Base-by-base conservation (phyloP, 2,113 vertebrate species). In the Epinephelus lanceolatus region DNA sequence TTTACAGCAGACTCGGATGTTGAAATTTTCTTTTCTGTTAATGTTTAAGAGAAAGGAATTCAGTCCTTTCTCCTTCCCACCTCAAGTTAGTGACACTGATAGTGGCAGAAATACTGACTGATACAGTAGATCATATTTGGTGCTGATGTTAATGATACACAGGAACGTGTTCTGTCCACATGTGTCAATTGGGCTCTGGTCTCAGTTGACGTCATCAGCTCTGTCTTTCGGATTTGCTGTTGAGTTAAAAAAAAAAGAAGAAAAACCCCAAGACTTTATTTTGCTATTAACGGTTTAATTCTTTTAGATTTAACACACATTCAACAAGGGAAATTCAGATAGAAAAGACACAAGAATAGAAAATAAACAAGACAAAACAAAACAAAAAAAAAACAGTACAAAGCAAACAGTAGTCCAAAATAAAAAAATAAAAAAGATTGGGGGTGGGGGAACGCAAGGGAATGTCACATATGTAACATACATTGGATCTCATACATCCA, bases 1-100 rank as follows among this genome's bases (percentile, higher is more conserved):
- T 78, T 81, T 60, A 67, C 52, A 25, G 17, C 0, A 3, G 8
- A 40, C 30, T 47, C 33, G 6, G 1, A 42, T 63, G 27, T 7
- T 12, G 56, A 81, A 66, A 75, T 0, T 10, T 2, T 37, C 25
- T 47, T 42, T 59, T 11, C 40, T 63, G 74, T 84, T 72, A 79
- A 85, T 69, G 45, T 25, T 62, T 85, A 63, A 78, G 2, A 55
- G 60, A 25, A 76, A 71, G 47, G 5, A 56, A 62, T 70, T 5
- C 33, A 15, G 25, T 42, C 14, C n/a, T 33, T 62, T 30, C 47
- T 23, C 47, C 5, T 23, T 76, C 70, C 21, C 9, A 30, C 11
- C 45, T 33, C 45, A 15, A 13, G 1, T 40, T 49, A 15, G 61
- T 62, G 17, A 14, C 18, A 27, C 9, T 52, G 25, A 19, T 13